These are phyloP conservation scores for Dichetophora obliterata DNA, from an alignment of 2,888 invertebrate genomes.

Conservation along the genomic window DNA sequence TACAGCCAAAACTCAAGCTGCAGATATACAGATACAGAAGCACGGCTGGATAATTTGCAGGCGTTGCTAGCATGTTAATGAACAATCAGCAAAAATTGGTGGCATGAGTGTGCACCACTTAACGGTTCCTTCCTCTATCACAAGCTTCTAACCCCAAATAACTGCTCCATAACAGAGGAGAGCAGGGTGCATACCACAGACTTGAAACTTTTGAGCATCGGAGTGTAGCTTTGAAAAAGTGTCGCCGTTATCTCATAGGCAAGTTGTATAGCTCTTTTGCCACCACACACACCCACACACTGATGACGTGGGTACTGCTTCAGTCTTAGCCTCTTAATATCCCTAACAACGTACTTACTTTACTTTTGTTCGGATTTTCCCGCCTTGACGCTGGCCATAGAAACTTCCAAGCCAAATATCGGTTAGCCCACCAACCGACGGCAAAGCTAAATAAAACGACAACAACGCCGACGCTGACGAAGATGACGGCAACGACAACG, in stretches of 20 bases:
- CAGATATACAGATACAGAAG: background rate
- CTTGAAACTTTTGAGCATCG: background rate
- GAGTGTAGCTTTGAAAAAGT: background rate
- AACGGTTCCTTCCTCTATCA: conserved; percentile 56
- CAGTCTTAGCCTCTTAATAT: conserved; percentile 22
- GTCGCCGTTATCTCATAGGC: background rate
- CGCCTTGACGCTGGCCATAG: conserved; percentile 9
- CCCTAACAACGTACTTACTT: conserved; percentile 23
- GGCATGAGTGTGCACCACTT: conserved; percentile 55
- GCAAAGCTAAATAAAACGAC: conserved; percentile 25
- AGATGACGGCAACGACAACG: conserved; percentile 46
- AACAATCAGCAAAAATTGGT: conserved; percentile 51
- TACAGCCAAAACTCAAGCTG: background rate
- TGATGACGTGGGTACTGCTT: background rate
- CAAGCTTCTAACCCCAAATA: too few relatives aligned
- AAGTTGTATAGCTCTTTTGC: background rate
- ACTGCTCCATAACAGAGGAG: too few relatives aligned
- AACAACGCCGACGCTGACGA: conserved; percentile 46
- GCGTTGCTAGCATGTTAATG: conserved; percentile 50
- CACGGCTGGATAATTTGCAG: conserved; percentile 44
- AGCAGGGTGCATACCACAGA: too few relatives aligned
- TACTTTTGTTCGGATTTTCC: background rate
- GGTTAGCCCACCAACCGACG: background rate
- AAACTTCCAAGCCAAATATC: background rate
- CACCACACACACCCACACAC: background rate